Evolutionary conservation across 1,140 invertebrate species (phyloP).

Genomic region (Patella vulgata): DNA sequence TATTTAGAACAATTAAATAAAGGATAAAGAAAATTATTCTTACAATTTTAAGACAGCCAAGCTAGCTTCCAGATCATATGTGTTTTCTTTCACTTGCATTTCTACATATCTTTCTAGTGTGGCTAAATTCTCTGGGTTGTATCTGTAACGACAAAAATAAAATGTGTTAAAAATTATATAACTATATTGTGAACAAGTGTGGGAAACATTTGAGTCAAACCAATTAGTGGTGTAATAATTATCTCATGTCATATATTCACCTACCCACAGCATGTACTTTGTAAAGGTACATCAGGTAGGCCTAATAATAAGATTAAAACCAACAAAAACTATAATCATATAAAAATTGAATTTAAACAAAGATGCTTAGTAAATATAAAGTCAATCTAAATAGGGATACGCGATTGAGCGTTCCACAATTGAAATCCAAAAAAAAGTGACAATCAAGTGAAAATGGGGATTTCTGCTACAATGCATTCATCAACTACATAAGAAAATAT

Average conservation of each 20-base stretch:
- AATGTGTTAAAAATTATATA: neutral
- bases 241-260: neutral
- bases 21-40: conserved; percentile 24
- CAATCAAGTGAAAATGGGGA: too few relatives aligned
- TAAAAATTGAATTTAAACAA: too few relatives aligned
- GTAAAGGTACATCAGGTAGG: too few relatives aligned
- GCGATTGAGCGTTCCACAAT: too few relatives aligned
- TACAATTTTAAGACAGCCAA: conserved; percentile 80
- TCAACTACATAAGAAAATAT: too few relatives aligned
- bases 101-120: conserved; percentile 92
- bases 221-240: neutral
- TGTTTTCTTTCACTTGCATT: conserved; percentile 90
- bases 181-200: neutral
- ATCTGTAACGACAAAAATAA: conserved; percentile 65
- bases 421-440: too few relatives aligned
- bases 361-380: too few relatives aligned
- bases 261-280: neutral
- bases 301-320: too few relatives aligned
- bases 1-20: neutral
- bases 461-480: too few relatives aligned
- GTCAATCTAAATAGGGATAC: too few relatives aligned
- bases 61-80: conserved; percentile 96
- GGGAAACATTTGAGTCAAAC: neutral
- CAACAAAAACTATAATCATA: too few relatives aligned
- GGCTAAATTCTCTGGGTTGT: conserved; percentile 92